Evolutionary conservation across 2,797 vertebrate species (phyloP).

Genomic region (Rhinophrynus dorsalis): DNA sequence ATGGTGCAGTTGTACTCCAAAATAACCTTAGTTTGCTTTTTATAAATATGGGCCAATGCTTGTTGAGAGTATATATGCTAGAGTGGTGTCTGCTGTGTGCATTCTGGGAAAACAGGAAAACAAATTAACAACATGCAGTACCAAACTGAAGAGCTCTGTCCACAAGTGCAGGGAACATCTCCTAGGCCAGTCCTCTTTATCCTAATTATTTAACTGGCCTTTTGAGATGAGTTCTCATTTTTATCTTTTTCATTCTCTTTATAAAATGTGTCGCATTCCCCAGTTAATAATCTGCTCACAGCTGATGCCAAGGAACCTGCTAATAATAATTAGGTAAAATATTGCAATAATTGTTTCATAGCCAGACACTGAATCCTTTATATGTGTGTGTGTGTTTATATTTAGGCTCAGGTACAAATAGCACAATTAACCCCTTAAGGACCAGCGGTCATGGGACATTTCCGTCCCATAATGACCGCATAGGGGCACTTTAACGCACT

Average conservation of each 20-base stretch:
- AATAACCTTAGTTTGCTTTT: too few relatives aligned
- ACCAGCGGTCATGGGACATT: too few relatives aligned
- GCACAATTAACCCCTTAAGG: too few relatives aligned
- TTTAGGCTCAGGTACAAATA: too few relatives aligned
- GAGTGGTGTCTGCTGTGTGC: too few relatives aligned
- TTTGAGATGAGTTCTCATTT: constrained; percentile 46
- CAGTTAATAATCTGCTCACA: constrained; percentile 40
- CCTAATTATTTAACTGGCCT: constrained; percentile 45
- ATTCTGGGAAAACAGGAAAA: too few relatives aligned
- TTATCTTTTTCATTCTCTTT: constrained; percentile 24
- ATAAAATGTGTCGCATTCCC: constrained; percentile 30
- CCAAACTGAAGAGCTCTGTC: not conserved
- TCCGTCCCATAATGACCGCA: too few relatives aligned
- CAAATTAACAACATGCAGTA: too few relatives aligned
- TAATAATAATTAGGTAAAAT: constrained; percentile 46
- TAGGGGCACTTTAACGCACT: too few relatives aligned
- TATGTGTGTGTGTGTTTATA: constrained; percentile 2
- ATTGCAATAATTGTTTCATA: constrained; percentile 25
- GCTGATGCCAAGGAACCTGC: constrained; percentile 34
- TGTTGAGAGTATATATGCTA: too few relatives aligned
- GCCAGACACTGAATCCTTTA: not conserved
- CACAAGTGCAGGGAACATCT: constrained; percentile 10
- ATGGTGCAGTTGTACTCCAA: too few relatives aligned
- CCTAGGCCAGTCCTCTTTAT: constrained; percentile 40
- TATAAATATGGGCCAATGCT: too few relatives aligned